Conservation (phyloP, 2,113 vertebrate species). For the Phoxinus phoxinus region DNA sequence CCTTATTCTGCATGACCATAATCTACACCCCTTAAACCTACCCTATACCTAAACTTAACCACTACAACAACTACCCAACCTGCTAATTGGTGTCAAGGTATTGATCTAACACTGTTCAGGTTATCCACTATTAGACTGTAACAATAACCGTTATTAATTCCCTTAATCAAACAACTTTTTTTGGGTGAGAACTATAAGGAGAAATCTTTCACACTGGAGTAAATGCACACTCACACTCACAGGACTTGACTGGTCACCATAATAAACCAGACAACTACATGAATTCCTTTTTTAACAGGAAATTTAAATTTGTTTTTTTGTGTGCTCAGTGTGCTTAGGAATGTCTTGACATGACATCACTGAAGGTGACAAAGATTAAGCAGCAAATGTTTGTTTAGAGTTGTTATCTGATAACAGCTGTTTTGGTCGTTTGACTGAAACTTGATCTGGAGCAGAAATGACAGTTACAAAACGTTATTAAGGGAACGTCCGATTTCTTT, state of each 20-base stretch:
- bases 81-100: neutral
- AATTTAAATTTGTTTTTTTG: neutral
- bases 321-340: slow-evolving; percentile 38
- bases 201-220: slow-evolving; percentile 15
- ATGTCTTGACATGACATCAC: neutral
- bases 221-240: slow-evolving; percentile 13
- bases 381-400: neutral
- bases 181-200: neutral
- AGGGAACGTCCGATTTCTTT: slow-evolving; percentile 8
- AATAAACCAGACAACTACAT: slow-evolving; percentile 60
- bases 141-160: neutral
- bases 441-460: neutral
- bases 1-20: too few species aligned
- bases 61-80: neutral
- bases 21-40: too few species aligned
- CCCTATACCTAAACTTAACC: too few species aligned
- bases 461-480: neutral
- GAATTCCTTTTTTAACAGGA: slow-evolving; percentile 65
- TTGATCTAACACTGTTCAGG: slow-evolving; percentile 1
- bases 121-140: neutral
- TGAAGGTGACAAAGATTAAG: neutral
- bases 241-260: slow-evolving; percentile 51
- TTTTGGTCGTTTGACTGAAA: neutral
- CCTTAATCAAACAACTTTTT: slow-evolving; percentile 41
- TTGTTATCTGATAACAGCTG: slow-evolving; percentile 4